A percentile compares a stretch with the other conserved stretches of the same genome.
These are phyloP conservation scores for Dynastes maya DNA, from an alignment of 2,888 invertebrate species.

Conservation along the genomic window DNA sequence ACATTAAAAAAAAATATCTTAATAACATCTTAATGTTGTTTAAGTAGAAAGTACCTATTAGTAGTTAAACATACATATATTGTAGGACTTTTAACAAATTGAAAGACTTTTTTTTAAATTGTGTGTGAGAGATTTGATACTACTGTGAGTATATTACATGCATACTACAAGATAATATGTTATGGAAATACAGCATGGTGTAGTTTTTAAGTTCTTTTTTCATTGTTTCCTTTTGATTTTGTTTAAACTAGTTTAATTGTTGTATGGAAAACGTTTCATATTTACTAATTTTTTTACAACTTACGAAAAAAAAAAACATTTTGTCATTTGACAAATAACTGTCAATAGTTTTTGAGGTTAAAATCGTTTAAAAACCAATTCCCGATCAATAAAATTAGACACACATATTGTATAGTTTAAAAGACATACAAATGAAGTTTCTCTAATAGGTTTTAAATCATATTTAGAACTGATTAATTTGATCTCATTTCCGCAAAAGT, in stretches of 20 bases:
- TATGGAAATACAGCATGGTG: constrained; percentile 48
- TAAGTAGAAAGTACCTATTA: constrained; percentile 60
- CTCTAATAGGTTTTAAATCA: no score
- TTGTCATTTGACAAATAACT: no score
- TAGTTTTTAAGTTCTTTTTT: constrained; percentile 51
- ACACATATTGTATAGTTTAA: no score
- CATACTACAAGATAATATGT: constrained; percentile 48
- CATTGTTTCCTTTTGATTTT: constrained; percentile 33
- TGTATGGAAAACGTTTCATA: background rate
- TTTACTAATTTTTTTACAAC: background rate
- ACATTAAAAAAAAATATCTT: constrained; percentile 55
- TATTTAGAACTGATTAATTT: no score
- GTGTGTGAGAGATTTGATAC: constrained; percentile 64
- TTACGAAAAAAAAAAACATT: no score
- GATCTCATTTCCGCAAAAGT: no score
- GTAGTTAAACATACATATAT: constrained; percentile 58
- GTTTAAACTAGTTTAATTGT: background rate
- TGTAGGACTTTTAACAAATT: constrained; percentile 68
- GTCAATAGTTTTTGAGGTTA: no score
- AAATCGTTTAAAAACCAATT: no score
- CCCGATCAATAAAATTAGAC: no score
- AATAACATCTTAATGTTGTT: constrained; percentile 58
- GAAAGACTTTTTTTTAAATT: constrained; percentile 68
- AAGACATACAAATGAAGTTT: no score
- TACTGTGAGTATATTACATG: constrained; percentile 58